phyloP scores from a whole-genome alignment of 1,140 invertebrate genomes.

The Coptotermes formosanus region DNA sequence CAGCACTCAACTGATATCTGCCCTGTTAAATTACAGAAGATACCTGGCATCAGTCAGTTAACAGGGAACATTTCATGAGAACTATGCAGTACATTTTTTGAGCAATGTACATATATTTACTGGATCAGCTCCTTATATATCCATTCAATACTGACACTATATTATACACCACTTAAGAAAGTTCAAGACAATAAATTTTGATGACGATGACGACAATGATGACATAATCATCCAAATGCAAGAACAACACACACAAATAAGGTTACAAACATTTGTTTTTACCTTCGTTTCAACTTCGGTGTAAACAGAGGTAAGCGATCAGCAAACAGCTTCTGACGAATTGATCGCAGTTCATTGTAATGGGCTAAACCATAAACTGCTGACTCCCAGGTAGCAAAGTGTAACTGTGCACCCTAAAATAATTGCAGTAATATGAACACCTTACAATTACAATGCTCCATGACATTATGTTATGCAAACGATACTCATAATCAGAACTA shows the following conservation, averaged over 20 bases:
- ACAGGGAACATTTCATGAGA: no score
- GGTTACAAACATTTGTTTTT: constrained; percentile 35
- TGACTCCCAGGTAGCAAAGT: constrained; percentile 83
- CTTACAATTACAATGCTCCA: background rate
- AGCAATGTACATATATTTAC: no score
- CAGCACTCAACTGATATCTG: no score
- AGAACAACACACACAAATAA: constrained; percentile 20
- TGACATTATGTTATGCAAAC: background rate
- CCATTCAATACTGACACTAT: no score
- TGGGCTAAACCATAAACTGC: constrained; percentile 70
- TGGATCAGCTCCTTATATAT: no score
- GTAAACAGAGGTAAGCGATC: constrained; percentile 60
- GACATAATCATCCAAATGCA: background rate
- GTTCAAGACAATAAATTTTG: no score
- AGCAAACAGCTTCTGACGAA: constrained; percentile 66
- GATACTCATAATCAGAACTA: background rate
- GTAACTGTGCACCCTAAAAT: constrained; percentile 49
- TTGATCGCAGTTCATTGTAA: constrained; percentile 56
- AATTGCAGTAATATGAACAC: background rate
- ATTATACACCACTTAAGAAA: no score
- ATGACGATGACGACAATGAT: no score
- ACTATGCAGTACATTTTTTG: no score
- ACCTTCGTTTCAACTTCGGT: constrained; percentile 59
- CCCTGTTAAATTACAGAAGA: no score
- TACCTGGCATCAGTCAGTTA: no score